These are phyloP conservation scores for Myanophis thanlyinensis DNA, from an alignment of 2,113 vertebrate species.

Conservation along the genomic window DNA sequence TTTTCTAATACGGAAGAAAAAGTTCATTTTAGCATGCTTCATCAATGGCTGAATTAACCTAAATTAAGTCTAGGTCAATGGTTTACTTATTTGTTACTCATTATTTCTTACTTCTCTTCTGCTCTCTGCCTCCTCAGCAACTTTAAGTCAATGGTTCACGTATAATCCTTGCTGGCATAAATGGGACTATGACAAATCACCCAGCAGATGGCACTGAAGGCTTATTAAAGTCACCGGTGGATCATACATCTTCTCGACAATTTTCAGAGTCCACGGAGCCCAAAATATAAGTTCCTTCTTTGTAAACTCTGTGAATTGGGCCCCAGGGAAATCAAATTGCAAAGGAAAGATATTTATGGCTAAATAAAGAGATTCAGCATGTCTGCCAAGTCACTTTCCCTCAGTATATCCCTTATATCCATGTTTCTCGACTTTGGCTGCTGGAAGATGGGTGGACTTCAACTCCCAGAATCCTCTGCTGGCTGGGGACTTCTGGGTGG, in stretches of 20 bases:
- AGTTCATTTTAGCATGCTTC: not conserved
- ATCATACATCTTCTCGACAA: not conserved
- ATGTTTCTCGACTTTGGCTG: too few species aligned
- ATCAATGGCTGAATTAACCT: not conserved
- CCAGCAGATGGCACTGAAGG: constrained; percentile 2
- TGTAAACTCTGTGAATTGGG: not conserved
- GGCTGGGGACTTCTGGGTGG: not conserved
- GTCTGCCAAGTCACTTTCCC: not conserved
- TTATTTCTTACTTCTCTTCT: not conserved
- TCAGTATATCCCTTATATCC: not conserved
- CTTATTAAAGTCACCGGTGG: not conserved
- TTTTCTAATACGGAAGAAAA: not conserved
- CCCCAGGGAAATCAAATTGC: not conserved
- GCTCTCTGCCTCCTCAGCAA: not conserved
- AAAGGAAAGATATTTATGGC: not conserved
- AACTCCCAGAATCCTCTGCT: not conserved
- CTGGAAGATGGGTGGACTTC: too few species aligned
- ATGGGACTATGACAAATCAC: not conserved
- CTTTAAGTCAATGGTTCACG: not conserved
- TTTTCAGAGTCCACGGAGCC: not conserved
- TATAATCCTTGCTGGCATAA: not conserved
- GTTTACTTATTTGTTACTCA: not conserved
- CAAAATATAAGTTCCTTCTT: too few species aligned
- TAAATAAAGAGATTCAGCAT: not conserved
- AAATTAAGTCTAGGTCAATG: not conserved